Percentiles rank a stretch among this genome's conserved stretches.
These are phyloP conservation scores for Eupeodes latifasciatus DNA, from an alignment of 2,888 invertebrate genomes.

Conservation along the genomic window DNA sequence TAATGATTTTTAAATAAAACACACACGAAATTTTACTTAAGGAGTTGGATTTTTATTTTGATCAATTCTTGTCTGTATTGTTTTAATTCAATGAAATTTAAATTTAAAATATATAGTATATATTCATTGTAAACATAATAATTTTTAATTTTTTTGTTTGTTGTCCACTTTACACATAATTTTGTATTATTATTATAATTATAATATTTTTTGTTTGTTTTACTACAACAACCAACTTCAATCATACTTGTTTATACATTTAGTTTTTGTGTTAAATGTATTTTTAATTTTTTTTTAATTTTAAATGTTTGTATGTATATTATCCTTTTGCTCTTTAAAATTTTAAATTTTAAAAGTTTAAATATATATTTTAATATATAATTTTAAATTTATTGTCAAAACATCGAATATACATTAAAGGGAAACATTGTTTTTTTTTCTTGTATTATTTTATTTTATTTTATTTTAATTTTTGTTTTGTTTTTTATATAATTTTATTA, in stretches of 20 bases:
- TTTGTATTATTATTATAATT: background rate
- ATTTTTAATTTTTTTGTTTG: background rate
- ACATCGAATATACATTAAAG: conserved; percentile 54
- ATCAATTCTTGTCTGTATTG: background rate
- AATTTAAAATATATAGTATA: conserved; percentile 24
- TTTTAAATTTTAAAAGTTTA: conserved; percentile 32
- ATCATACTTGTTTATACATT: conserved; percentile 57
- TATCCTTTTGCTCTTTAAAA: conserved; percentile 22
- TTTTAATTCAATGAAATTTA: conserved; percentile 32
- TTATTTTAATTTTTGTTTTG: background rate
- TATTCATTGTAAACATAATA: conserved; percentile 16
- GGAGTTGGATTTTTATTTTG: conserved; percentile 23
- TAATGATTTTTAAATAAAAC: background rate
- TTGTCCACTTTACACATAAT: conserved; percentile 11
- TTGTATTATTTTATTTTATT: background rate
- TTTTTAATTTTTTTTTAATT: conserved; percentile 7
- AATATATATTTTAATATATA: background rate
- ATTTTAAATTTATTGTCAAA: conserved; percentile 60
- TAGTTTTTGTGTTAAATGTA: conserved; percentile 6
- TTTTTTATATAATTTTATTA: conserved; percentile 3
- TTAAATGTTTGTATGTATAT: conserved; percentile 19
- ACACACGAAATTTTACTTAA: background rate
- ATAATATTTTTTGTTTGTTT: background rate
- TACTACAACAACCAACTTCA: conserved; percentile 58
- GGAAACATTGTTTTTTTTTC: conserved; percentile 36